These are phyloP conservation scores for Eristalinus sepulchralis DNA, from an alignment of 2,888 invertebrate genomes.

Conservation along the genomic window DNA sequence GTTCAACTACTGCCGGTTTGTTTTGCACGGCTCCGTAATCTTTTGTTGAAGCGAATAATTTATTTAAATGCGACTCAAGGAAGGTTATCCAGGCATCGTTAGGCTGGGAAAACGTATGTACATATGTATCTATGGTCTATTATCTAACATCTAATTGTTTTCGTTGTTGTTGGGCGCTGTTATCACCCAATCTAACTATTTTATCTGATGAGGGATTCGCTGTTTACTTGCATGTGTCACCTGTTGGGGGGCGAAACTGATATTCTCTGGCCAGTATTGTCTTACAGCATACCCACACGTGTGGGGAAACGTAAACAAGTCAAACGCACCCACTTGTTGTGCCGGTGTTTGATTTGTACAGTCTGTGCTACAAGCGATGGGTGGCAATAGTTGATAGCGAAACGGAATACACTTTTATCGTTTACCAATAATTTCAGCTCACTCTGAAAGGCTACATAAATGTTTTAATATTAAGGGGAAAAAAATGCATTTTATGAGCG, in stretches of 20 bases:
- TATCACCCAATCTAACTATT: neutral
- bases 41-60: neutral
- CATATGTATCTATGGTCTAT: neutral
- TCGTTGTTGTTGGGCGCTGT: neutral
- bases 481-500: too few relatives aligned
- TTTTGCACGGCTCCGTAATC: neutral
- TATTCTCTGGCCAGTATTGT: neutral
- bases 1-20: neutral
- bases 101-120: neutral
- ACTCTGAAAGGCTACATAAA: too few relatives aligned
- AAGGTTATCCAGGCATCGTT: neutral
- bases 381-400: too few relatives aligned
- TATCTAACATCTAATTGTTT: neutral
- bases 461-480: too few relatives aligned
- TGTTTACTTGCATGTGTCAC: neutral
- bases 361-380: neutral
- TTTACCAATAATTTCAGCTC: too few relatives aligned
- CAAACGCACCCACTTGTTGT: neutral
- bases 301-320: slow-evolving; percentile 1
- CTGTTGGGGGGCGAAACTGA: neutral
- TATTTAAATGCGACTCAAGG: neutral
- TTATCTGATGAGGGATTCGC: neutral
- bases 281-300: neutral
- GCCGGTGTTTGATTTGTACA: neutral
- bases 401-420: too few relatives aligned